These are phyloP conservation scores for Todiramphus chloris DNA, from an alignment of 2,113 vertebrate genomes.

Conservation along the genomic window DNA sequence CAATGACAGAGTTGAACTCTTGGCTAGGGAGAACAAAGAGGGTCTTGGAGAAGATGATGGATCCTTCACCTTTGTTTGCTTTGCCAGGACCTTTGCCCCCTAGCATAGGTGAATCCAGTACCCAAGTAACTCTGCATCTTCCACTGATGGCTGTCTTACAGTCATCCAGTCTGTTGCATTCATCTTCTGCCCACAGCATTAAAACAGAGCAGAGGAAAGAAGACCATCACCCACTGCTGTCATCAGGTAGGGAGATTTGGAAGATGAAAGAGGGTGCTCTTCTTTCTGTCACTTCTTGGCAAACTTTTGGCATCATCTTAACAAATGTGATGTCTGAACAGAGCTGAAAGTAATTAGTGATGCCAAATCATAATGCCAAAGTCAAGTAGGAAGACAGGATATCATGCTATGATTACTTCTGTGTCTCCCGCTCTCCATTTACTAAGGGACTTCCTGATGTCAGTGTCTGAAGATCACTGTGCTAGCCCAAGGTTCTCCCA, in stretches of 20 bases:
- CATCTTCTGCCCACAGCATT: neutral
- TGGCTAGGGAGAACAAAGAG: neutral
- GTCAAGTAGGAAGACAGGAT: neutral
- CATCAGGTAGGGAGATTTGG: neutral
- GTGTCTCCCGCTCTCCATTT: neutral
- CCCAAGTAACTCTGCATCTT: neutral
- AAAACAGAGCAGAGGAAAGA: neutral
- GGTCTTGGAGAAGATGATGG: fast-evolving
- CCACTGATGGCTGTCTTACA: neutral
- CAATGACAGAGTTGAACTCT: fast-evolving
- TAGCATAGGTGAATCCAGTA: fast-evolving
- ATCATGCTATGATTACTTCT: neutral
- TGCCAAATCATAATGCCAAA: neutral
- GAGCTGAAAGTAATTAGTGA: neutral
- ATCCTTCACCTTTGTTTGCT: neutral
- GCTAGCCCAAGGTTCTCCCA: neutral
- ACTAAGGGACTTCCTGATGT: fast-evolving
- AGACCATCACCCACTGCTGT: fast-evolving
- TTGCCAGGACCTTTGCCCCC: neutral
- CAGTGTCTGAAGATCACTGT: neutral
- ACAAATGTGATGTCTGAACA: neutral
- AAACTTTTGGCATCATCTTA: neutral
- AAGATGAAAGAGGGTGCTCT: neutral
- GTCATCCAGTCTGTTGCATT: neutral
- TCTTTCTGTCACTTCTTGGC: neutral